Evolutionary conservation across 2,113 vertebrate genomes (phyloP), one percentile per base, ranked within the genome.

Genomic region (Oreochromis aureus): DNA sequence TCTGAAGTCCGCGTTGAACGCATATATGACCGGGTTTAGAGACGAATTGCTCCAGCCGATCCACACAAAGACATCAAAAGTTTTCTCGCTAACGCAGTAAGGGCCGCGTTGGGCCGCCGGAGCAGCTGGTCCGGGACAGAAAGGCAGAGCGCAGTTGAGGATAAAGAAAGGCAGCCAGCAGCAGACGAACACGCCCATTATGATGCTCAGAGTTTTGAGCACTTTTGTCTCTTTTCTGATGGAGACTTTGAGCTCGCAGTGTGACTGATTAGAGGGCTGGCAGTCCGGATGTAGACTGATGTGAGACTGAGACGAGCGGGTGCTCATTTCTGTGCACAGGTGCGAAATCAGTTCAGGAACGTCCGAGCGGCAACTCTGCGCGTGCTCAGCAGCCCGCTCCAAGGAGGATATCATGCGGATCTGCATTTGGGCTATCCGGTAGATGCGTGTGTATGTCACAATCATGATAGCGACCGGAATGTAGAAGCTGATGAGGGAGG

Each of bases 41-140:
- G 93, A 95, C 6, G 94, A 95, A 19, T 95, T 95, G 86, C 93
- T 95, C 94, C 94, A 95, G 15, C 94, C 94, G 83, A 95, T 91
- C 94, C 94, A 95, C 84, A 95, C 92, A n/a, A 95, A 95, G 4
- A 95, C 86, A 3, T 95, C 93, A 10, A 94, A 95, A 3, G 94
- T 95, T 53, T 91, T 94, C 15, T 94, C 91, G 11, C 90, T 90
- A 78, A 95, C 94, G 10, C 94, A 95, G 41, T 92, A 63, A 10
- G 92, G 92, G 11, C 91, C 83, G 2, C 83, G 86, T 3, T 71
- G 91, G 7, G 82, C 63, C 58, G 82, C 86, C 2, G 86, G 79
- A 11, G 69, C 59, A n/a, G 81, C 61, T 6, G 90, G 89, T 24
- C 79, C 93, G 19, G 93, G 91, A 13, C 94, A 95, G 86, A 95